A percentile compares a stretch with the other conserved stretches of the same genome.
These are phyloP conservation scores for Drosophila basisetae DNA, from an alignment of 2,888 invertebrate species.

Conservation along the genomic window DNA sequence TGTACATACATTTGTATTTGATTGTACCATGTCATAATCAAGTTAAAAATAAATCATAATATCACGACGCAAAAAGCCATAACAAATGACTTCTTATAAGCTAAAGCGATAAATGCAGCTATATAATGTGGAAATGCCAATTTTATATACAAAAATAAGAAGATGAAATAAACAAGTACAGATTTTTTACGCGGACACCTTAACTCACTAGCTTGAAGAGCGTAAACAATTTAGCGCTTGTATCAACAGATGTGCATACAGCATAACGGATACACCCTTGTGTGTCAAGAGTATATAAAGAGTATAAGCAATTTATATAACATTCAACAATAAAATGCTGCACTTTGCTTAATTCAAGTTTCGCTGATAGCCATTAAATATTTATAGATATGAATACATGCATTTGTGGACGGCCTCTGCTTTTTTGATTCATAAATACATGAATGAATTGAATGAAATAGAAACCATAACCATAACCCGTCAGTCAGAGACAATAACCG, in stretches of 20 bases:
- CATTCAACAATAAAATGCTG: not conserved
- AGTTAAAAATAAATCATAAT: slow-evolving; percentile 65
- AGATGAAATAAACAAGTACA: not conserved
- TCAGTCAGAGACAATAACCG: not conserved
- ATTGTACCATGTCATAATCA: slow-evolving; percentile 58
- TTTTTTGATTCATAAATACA: not conserved
- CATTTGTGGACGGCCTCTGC: not conserved
- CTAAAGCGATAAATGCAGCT: slow-evolving; percentile 1
- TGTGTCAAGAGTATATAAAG: not conserved
- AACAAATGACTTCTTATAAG: not conserved
- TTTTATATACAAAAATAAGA: not conserved
- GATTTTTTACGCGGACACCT: not conserved
- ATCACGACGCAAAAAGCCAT: slow-evolving; percentile 27
- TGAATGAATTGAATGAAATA: not conserved
- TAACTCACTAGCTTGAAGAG: not conserved
- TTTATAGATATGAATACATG: not conserved
- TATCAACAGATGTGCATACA: not conserved
- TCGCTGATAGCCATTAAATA: not conserved
- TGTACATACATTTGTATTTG: slow-evolving; percentile 5
- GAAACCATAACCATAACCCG: not conserved
- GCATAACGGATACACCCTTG: not conserved
- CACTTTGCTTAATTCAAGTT: not conserved
- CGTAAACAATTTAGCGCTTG: not conserved
- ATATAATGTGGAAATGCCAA: not conserved
- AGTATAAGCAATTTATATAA: not conserved